Base-by-base conservation (phyloP, 2,797 vertebrate genomes). In the Knipowitschia caucasica region DNA sequence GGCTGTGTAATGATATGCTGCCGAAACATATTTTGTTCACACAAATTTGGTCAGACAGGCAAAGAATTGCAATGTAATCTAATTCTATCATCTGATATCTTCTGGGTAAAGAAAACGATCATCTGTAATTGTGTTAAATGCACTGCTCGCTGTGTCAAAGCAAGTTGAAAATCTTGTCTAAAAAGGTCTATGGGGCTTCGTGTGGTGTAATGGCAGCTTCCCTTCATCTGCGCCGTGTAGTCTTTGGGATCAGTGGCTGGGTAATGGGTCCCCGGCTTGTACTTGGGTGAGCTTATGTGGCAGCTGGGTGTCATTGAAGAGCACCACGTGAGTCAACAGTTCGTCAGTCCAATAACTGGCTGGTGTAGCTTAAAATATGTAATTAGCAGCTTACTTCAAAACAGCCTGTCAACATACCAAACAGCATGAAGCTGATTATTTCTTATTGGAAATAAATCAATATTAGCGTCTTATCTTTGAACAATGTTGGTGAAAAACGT, bases 251-350 rank as follows among this genome's bases (percentile, higher is more conserved):
- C 47, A 21, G 64, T 58, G 63, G 60, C 70, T 51, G 45, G 40
- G 50, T 62, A 49, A 72, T 35, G 53, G 55, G 44, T 76, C 81
- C 70, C 64, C 34, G 43, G 62, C 53, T 75, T 58, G 73, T 56
- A 60, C 52, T 78, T 77, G 55, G 49, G 61, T 38, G 56, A 44
- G 64, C 56, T 75, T 75, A 75, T 80, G 67, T 69, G 62, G 71
- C 79, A 80, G 71, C 52, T 56, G 83, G 69, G 77, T 56, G 55
- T 53, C 56, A 64, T 82, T 78, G 49, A 68, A 63, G 50, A 45
- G 40, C 64, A 54, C 64, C 54, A 69, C 57, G 74, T 63, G 63
- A 74, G 73, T 46, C 49, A 73, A 80, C 65, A 67, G 73, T 72
- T 31, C 30, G 62, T 80, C 73, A 77, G 62, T 60, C 71, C 26